phyloP scores from a whole-genome alignment of 2,888 invertebrate species.

The Caenorhabditis panamensis region DNA sequence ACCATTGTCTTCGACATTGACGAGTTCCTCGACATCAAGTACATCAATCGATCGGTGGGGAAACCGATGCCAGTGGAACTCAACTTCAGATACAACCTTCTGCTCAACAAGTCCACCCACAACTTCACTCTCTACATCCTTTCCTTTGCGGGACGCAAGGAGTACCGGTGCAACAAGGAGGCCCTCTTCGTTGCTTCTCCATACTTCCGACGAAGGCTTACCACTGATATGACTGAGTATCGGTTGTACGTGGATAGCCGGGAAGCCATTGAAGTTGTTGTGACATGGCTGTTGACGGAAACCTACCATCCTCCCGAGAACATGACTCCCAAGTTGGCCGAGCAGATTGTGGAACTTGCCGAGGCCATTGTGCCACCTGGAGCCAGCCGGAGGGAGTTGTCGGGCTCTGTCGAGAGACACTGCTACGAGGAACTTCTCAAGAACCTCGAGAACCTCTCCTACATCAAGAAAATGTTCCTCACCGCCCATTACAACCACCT shows the following conservation, averaged over 20 bases:
- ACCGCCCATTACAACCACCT: slow-evolving; percentile 25
- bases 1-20: slow-evolving; percentile 21
- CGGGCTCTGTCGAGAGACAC: background rate
- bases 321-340: background rate
- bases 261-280: slow-evolving; percentile 29
- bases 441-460: slow-evolving; percentile 20
- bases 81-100: slow-evolving; percentile 33
- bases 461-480: slow-evolving; percentile 26
- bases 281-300: background rate
- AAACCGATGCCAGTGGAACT: slow-evolving; percentile 35
- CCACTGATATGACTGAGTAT: background rate
- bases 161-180: slow-evolving; percentile 43
- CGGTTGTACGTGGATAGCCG: slow-evolving; percentile 8
- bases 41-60: slow-evolving; percentile 28
- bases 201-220: slow-evolving; percentile 23
- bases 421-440: slow-evolving; percentile 7
- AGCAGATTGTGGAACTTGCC: background rate
- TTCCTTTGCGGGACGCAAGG: too few species aligned
- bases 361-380: background rate
- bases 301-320: background rate
- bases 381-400: background rate
- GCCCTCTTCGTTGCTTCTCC: slow-evolving; percentile 35
- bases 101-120: slow-evolving; percentile 36
- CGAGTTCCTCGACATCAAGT: slow-evolving; percentile 17
- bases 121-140: slow-evolving; percentile 21